Evolutionary conservation across 1,140 invertebrate genomes (phyloP).

Genomic region (Olivierus martensii): DNA sequence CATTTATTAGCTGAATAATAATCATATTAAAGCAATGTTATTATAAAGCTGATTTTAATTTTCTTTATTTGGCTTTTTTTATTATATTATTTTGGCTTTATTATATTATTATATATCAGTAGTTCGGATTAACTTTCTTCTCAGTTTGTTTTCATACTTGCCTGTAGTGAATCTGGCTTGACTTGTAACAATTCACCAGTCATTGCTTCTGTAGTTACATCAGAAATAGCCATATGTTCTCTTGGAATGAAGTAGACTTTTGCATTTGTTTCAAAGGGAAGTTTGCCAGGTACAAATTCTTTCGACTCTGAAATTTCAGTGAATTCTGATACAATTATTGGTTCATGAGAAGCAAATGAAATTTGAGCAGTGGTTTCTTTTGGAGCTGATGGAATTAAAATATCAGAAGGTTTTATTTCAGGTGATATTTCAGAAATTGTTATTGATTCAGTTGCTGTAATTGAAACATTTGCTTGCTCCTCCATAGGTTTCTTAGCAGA

Average conservation of each 20-base stretch:
- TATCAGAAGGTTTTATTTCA: slow-evolving; percentile 10
- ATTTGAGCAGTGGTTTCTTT: slow-evolving; percentile 9
- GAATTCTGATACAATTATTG: slow-evolving; percentile 18
- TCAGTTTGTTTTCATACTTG: no score
- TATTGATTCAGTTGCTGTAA: slow-evolving; percentile 7
- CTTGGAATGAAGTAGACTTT: slow-evolving; percentile 8
- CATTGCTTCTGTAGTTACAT: slow-evolving; percentile 5
- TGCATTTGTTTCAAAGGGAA: slow-evolving; percentile 8
- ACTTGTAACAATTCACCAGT: slow-evolving; percentile 22
- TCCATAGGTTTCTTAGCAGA: slow-evolving; percentile 18
- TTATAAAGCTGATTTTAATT: no score
- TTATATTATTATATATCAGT: no score
- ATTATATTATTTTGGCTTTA: no score
- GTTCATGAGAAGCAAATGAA: slow-evolving; percentile 11
- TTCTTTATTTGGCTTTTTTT: no score
- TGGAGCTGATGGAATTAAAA: slow-evolving; percentile 11
- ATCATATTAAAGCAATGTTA: no score
- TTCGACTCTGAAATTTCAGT: slow-evolving; percentile 7
- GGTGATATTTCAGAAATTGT: slow-evolving; percentile 11
- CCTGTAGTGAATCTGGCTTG: slow-evolving; percentile 2
- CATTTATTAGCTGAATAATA: no score
- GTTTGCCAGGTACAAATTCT: slow-evolving; percentile 13
- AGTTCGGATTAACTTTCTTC: no score
- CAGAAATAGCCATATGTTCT: slow-evolving; percentile 8
- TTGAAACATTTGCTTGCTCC: slow-evolving; percentile 6